Conservation (phyloP, 2,797 vertebrate species). For the Callimico goeldii region DNA sequence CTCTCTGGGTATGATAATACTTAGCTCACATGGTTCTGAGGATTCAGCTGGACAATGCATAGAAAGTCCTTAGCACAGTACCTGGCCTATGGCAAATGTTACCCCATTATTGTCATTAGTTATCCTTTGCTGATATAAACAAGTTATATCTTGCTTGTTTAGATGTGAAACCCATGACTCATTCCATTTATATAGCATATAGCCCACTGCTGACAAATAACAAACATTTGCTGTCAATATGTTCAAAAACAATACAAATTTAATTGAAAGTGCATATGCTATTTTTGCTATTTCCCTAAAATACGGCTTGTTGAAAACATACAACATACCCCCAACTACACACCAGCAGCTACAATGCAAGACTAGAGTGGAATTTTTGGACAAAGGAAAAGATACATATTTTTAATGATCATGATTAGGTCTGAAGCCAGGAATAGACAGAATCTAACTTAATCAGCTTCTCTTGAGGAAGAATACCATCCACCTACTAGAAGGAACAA, state of each 20-base stretch:
- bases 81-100: background rate
- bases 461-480: background rate
- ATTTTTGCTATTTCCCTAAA: constrained; percentile 55
- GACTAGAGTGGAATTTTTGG: background rate
- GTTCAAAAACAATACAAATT: constrained; percentile 49
- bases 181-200: background rate
- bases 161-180: background rate
- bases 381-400: constrained; percentile 4
- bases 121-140: constrained; percentile 14
- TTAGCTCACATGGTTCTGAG: background rate
- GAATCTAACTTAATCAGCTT: background rate
- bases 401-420: background rate
- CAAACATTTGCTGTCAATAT: constrained; percentile 40
- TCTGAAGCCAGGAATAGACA: background rate
- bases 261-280: constrained; percentile 39
- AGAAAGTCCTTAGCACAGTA: background rate
- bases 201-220: constrained; percentile 28
- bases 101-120: background rate
- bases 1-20: background rate
- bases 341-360: background rate
- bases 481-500: background rate
- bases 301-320: constrained; percentile 21
- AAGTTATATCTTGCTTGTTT: background rate
- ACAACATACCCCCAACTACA: background rate
- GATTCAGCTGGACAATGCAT: background rate